A percentile compares a stretch with the other conserved stretches of the same genome.
Evolutionary conservation across 2,888 invertebrate genomes (phyloP).

Genomic region (Syrphus vitripennis): DNA sequence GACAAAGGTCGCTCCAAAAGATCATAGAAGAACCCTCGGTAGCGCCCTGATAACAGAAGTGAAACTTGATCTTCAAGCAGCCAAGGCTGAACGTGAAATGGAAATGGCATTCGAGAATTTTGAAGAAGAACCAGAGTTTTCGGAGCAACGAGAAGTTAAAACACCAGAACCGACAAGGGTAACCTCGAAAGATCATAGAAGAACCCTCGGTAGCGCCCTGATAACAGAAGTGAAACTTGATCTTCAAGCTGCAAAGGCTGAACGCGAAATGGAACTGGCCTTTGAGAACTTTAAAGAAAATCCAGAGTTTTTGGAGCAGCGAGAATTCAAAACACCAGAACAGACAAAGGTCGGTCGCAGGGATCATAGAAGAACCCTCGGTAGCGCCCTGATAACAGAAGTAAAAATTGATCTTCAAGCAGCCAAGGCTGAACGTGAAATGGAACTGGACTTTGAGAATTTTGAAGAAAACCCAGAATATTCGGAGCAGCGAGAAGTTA

Average conservation of each 20-base stretch:
- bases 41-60: not conserved
- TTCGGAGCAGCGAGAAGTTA: not conserved
- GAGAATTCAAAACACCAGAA: conserved; percentile 9
- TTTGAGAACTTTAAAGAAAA: conserved; percentile 54
- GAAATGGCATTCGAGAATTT: not conserved
- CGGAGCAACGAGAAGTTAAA: not conserved
- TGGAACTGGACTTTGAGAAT: conserved; percentile 39
- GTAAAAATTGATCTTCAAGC: conserved; percentile 16
- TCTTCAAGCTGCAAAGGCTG: not conserved
- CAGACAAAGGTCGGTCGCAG: too few relatives aligned
- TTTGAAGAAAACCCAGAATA: conserved; percentile 36
- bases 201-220: conserved; percentile 20
- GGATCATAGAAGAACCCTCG: conserved; percentile 19
- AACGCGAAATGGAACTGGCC: conserved; percentile 27
- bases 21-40: conserved; percentile 22
- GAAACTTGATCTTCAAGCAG: conserved; percentile 15
- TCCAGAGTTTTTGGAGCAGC: not conserved
- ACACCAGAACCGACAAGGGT: conserved; percentile 8
- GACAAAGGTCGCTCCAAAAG: not conserved
- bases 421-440: conserved; percentile 23
- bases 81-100: conserved; percentile 18
- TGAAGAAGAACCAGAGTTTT: not conserved
- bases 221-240: not conserved
- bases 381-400: not conserved
- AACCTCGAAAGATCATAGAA: not conserved